These are phyloP conservation scores for Aurelia aurita complex sp. Pacific DNA, from an alignment of 30 jellyfish, hydroid and myxozoan genomes.

Conservation along the genomic window DNA sequence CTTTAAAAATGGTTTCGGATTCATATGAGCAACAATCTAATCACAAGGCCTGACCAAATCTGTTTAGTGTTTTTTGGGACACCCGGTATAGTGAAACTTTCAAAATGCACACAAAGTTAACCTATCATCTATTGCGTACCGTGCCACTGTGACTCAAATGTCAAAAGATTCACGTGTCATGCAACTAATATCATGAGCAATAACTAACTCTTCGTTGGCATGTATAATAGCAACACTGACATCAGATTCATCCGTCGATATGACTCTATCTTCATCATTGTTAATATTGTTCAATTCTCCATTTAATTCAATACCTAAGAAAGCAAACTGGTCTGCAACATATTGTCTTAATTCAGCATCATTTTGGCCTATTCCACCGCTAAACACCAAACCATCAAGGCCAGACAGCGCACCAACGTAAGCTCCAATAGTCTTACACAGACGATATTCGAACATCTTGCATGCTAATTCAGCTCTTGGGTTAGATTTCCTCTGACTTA, in stretches of 20 bases:
- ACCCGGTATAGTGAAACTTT: no score
- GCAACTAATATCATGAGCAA: constrained; percentile 57
- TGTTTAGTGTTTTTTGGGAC: no score
- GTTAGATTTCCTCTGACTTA: constrained; percentile 51
- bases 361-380: constrained; percentile 91
- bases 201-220: constrained; percentile 66
- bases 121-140: no score
- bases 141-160: not conserved
- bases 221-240: constrained; percentile 54
- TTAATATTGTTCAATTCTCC: constrained; percentile 13
- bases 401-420: constrained; percentile 63
- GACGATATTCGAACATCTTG: constrained; percentile 47
- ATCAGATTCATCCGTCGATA: constrained; percentile 24
- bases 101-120: no score
- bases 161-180: constrained; percentile 44
- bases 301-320: constrained; percentile 53
- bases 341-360: constrained; percentile 49
- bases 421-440: constrained; percentile 74
- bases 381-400: constrained; percentile 77
- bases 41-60: no score
- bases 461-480: constrained; percentile 64
- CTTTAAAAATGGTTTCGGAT: no score
- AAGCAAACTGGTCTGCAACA: constrained; percentile 39
- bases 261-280: constrained; percentile 32
- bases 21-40: no score